These are phyloP conservation scores for Idaea biselata DNA, from an alignment of 2,888 invertebrate genomes.

Conservation along the genomic window DNA sequence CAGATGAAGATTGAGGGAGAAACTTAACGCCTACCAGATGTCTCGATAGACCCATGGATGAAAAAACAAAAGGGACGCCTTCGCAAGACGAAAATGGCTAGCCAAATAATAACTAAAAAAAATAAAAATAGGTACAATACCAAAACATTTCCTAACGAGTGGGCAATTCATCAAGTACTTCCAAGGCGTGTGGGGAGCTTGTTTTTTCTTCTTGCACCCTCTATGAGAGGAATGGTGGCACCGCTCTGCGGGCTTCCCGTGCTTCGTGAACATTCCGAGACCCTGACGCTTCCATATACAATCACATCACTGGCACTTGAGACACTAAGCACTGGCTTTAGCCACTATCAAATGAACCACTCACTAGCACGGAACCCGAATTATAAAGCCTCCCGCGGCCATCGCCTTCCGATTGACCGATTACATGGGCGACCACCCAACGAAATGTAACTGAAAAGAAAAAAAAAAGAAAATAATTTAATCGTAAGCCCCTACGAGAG, in stretches of 20 bases:
- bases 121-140: slow-evolving; percentile 65
- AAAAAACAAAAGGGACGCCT: too few species aligned
- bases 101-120: background rate
- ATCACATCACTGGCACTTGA: slow-evolving; percentile 70
- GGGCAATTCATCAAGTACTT: slow-evolving; percentile 82
- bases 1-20: too few species aligned
- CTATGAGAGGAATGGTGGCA: slow-evolving; percentile 69
- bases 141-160: slow-evolving; percentile 81
- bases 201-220: slow-evolving; percentile 77
- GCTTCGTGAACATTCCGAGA: slow-evolving; percentile 78
- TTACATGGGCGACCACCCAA: slow-evolving; percentile 54
- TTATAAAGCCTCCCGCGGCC: slow-evolving; percentile 67
- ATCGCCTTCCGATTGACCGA: slow-evolving; percentile 63
- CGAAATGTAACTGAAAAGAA: slow-evolving; percentile 76
- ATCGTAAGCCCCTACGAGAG: slow-evolving; percentile 38
- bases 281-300: slow-evolving; percentile 71
- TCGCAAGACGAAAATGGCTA: too few species aligned
- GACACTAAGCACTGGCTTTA: slow-evolving; percentile 55
- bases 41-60: too few species aligned
- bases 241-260: slow-evolving; percentile 75
- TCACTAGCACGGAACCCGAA: slow-evolving; percentile 63
- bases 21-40: too few species aligned
- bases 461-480: slow-evolving; percentile 69
- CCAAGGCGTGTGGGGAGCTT: slow-evolving; percentile 76
- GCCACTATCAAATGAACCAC: slow-evolving; percentile 48